A percentile compares a stretch with the other conserved stretches of the same genome.
These are phyloP conservation scores for Apostichopus californicus DNA, from an alignment of 35 echinoderm and acorn worm genomes.

Conservation along the genomic window DNA sequence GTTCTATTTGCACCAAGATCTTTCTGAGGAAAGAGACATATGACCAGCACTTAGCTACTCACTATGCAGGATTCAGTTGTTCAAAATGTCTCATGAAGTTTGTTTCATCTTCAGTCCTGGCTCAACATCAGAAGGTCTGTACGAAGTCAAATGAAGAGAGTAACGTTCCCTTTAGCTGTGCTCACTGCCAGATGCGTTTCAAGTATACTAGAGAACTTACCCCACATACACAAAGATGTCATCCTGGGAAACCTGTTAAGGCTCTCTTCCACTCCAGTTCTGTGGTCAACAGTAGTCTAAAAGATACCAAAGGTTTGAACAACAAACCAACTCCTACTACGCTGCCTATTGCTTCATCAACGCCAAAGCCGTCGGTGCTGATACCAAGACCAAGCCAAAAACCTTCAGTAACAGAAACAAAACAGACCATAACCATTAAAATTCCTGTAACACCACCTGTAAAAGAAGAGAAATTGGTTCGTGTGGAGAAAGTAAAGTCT, in stretches of 20 bases:
- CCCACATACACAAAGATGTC: constrained; percentile 42
- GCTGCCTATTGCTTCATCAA: neutral
- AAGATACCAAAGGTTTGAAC: neutral
- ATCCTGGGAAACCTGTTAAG: constrained; percentile 34
- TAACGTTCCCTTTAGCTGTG: constrained; percentile 31
- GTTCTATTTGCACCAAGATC: constrained; percentile 49
- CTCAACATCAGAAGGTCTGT: constrained; percentile 44
- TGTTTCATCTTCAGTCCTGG: constrained; percentile 27
- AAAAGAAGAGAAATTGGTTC: neutral
- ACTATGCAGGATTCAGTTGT: constrained; percentile 47
- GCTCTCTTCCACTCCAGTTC: neutral
- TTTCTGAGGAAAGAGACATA: constrained; percentile 67
- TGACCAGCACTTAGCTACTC: constrained; percentile 53
- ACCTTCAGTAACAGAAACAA: neutral
- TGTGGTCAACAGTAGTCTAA: neutral
- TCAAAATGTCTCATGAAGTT: constrained; percentile 52
- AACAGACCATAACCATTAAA: neutral
- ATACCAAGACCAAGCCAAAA: neutral
- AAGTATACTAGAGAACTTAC: constrained; percentile 34
- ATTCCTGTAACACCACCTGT: neutral
- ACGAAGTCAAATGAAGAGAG: constrained; percentile 15
- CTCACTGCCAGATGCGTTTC: constrained; percentile 52
- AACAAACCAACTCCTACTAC: constrained; percentile 5
- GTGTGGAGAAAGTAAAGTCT: neutral
- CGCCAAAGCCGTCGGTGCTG: neutral